Percentiles rank a stretch among this genome's conserved stretches.
These are phyloP conservation scores for Synanthedon andrenaeformis DNA, from an alignment of 2,888 invertebrate genomes.

Conservation along the genomic window DNA sequence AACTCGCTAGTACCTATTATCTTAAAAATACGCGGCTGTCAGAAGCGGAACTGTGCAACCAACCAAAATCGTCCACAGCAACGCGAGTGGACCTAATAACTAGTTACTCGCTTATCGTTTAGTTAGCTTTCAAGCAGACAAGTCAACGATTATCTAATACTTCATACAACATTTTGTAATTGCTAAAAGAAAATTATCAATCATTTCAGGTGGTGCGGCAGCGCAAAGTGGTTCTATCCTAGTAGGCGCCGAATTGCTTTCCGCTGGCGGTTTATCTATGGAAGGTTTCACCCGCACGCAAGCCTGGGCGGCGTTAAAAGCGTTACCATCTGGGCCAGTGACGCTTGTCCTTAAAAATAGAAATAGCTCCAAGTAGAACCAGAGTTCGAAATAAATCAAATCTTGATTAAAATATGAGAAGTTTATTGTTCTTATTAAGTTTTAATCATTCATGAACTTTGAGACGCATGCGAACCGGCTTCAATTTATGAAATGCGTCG, in stretches of 20 bases:
- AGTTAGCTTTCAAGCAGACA: too few relatives aligned
- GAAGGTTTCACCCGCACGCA: constrained; percentile 90
- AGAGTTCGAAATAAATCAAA: not conserved
- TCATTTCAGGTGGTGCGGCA: constrained; percentile 82
- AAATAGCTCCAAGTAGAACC: constrained; percentile 19
- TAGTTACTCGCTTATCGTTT: too few relatives aligned
- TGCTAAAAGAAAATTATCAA: not conserved
- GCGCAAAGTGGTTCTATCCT: constrained; percentile 86
- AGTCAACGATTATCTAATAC: not conserved
- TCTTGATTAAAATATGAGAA: not conserved
- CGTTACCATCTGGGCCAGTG: constrained; percentile 86
- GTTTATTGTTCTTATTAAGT: too few relatives aligned
- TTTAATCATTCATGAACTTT: too few relatives aligned
- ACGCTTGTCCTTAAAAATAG: constrained; percentile 67
- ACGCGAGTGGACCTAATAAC: too few relatives aligned
- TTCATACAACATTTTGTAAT: not conserved
- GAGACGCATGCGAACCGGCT: too few relatives aligned
- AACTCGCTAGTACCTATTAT: too few relatives aligned
- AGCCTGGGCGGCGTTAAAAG: constrained; percentile 94
- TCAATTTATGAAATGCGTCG: too few relatives aligned
- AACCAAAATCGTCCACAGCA: too few relatives aligned
- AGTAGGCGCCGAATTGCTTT: constrained; percentile 88
- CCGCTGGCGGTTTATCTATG: constrained; percentile 85
- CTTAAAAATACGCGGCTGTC: too few relatives aligned
- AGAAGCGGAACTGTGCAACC: too few relatives aligned